Percentiles rank a stretch among this genome's conserved stretches.
These are phyloP conservation scores for Sisor rabdophorus DNA, from an alignment of 2,113 vertebrate species.

Conservation along the genomic window DNA sequence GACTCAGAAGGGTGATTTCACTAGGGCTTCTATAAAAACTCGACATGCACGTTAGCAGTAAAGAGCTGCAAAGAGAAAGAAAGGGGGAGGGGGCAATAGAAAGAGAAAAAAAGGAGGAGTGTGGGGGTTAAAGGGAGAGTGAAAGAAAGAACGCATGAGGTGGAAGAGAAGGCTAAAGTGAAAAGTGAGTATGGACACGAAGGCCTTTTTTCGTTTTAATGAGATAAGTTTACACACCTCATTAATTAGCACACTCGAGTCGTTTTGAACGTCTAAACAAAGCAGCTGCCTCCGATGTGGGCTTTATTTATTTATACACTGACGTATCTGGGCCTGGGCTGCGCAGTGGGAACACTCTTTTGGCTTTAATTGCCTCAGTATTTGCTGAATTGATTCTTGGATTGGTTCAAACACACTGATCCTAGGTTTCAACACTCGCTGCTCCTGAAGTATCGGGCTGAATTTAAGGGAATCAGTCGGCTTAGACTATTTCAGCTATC, in stretches of 20 bases:
- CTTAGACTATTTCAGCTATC: neutral
- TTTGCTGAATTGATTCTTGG: conserved; percentile 70
- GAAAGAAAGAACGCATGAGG: conserved; percentile 29
- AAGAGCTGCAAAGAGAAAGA: neutral
- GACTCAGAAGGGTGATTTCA: conserved; percentile 38
- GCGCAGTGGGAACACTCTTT: conserved; percentile 35
- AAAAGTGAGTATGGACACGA: conserved; percentile 27
- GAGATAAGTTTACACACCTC: conserved; percentile 69
- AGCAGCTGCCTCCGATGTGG: conserved; percentile 26
- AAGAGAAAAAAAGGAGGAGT: neutral
- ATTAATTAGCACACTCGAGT: conserved; percentile 63
- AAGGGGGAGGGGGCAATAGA: neutral
- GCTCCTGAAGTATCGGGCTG: neutral
- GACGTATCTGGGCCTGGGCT: conserved; percentile 12
- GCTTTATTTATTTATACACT: conserved; percentile 65
- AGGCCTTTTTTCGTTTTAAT: conserved; percentile 48
- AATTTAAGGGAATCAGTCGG: neutral
- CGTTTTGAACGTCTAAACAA: conserved; percentile 27
- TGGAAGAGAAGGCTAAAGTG: conserved; percentile 25
- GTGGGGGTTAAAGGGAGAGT: conserved; percentile 4
- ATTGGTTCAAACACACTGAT: conserved; percentile 42
- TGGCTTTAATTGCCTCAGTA: conserved; percentile 67
- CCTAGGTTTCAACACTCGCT: conserved; percentile 27
- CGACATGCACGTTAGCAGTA: conserved; percentile 19
- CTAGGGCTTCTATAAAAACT: conserved; percentile 36